phyloP scores from a whole-genome alignment of 2,888 invertebrate species.

The Apamea sordens region DNA sequence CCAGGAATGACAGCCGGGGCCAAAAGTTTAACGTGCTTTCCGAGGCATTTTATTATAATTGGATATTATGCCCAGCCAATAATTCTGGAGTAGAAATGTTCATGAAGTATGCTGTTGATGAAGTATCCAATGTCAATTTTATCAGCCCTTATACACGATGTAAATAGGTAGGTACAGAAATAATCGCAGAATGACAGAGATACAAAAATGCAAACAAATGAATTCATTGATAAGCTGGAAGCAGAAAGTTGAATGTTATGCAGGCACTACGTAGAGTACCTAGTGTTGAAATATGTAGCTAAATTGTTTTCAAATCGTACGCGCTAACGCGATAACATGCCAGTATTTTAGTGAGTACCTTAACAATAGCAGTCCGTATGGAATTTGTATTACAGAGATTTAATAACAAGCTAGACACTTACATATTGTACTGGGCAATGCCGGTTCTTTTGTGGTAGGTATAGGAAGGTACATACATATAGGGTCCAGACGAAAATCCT shows the following conservation, averaged over 20 bases:
- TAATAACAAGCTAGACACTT: neutral
- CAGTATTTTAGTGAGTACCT: neutral
- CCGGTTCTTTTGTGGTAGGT: too few species aligned
- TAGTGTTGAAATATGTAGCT: slow-evolving; percentile 16
- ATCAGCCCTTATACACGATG: too few species aligned
- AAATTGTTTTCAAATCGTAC: slow-evolving; percentile 40
- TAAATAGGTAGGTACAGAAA: neutral
- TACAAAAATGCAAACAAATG: slow-evolving; percentile 12
- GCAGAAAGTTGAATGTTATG: slow-evolving; percentile 15
- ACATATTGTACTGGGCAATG: too few species aligned
- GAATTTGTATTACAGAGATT: neutral
- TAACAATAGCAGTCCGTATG: neutral
- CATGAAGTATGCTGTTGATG: too few species aligned
- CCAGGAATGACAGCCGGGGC: too few species aligned
- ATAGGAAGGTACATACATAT: too few species aligned
- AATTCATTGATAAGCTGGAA: neutral
- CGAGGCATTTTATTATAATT: too few species aligned
- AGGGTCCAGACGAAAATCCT: slow-evolving; percentile 10
- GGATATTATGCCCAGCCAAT: too few species aligned
- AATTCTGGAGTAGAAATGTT: too few species aligned
- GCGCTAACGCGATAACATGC: slow-evolving; percentile 22
- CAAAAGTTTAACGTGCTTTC: too few species aligned
- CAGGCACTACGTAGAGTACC: neutral
- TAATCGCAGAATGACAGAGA: neutral
- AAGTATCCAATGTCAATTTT: too few species aligned